Conservation (phyloP, 2,888 invertebrate species). For the Nymphalis c-album region DNA sequence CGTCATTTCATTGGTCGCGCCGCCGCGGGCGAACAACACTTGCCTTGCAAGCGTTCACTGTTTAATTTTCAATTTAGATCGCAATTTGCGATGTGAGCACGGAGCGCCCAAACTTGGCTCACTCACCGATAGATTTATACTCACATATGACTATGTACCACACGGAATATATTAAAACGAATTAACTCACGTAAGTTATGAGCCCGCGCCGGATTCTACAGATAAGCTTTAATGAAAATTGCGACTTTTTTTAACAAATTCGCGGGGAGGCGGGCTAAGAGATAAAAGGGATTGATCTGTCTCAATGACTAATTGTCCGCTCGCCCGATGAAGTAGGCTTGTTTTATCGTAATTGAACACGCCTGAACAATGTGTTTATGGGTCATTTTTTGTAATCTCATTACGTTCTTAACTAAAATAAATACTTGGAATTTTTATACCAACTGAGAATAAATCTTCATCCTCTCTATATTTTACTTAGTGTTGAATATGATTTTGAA, state of each 20-base stretch:
- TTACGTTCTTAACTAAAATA: conserved; percentile 9
- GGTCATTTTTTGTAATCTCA: conserved; percentile 33
- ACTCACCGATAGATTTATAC: conserved; percentile 77
- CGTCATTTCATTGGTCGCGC: conserved; percentile 36
- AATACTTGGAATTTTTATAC: conserved; percentile 9
- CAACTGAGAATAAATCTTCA: not conserved
- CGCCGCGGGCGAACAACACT: conserved; percentile 46
- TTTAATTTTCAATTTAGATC: conserved; percentile 83
- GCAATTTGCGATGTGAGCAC: conserved; percentile 79
- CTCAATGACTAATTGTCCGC: conserved; percentile 50
- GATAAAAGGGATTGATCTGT: conserved; percentile 72
- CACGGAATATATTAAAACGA: conserved; percentile 74
- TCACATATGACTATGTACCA: conserved; percentile 53
- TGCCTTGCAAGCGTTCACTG: conserved; percentile 55
- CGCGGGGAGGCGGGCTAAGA: conserved; percentile 51
- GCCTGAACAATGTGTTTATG: conserved; percentile 43
- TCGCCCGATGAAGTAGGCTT: conserved; percentile 41
- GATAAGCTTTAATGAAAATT: conserved; percentile 77
- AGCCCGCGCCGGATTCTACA: conserved; percentile 52
- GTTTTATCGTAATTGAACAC: conserved; percentile 46
- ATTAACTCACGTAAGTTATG: conserved; percentile 76
- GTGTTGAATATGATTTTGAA: not conserved
- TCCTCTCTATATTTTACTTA: too few species aligned
- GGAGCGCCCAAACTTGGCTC: conserved; percentile 77
- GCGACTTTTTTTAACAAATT: conserved; percentile 71